Percentiles rank a stretch among this genome's conserved stretches.
Conservation (phyloP, 2,113 vertebrate species). For the Phycodurus eques region DNA sequence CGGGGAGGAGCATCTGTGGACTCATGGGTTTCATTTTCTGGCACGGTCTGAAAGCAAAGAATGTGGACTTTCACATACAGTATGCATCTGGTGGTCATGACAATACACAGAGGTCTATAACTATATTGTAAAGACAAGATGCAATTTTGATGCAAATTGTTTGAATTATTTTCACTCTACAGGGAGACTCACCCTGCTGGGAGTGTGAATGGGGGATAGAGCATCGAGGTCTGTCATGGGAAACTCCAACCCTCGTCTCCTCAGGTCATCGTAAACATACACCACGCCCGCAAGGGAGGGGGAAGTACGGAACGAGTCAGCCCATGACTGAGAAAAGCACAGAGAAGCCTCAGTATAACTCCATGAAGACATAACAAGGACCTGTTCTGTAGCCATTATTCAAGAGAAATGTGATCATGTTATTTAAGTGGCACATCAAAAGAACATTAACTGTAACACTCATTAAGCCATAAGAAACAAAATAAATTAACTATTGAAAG, state of each 20-base stretch:
- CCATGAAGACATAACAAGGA: not conserved
- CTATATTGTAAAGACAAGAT: not conserved
- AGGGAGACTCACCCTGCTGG: conserved; percentile 80
- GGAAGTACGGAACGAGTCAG: conserved; percentile 91
- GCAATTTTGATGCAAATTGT: not conserved
- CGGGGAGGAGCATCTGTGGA: conserved; percentile 3
- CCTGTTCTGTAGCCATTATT: not conserved
- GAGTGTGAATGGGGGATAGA: conserved; percentile 95
- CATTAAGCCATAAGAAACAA: not conserved
- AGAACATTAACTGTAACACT: conserved; percentile 9
- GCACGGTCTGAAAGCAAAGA: conserved; percentile 77
- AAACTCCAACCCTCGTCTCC: conserved; percentile 89
- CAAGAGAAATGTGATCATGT: not conserved
- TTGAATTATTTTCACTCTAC: not conserved
- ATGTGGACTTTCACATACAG: not conserved
- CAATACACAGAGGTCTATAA: not conserved
- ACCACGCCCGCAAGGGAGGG: conserved; percentile 90
- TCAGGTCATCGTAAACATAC: conserved; percentile 89
- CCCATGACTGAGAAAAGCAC: conserved; percentile 83
- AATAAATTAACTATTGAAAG: not conserved
- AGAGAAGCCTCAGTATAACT: conserved; percentile 1
- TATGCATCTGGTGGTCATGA: not conserved
- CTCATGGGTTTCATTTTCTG: conserved; percentile 65
- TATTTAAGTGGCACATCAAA: not conserved
- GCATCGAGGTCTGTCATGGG: conserved; percentile 98